These are phyloP conservation scores for Seladonia tumulorum DNA, from an alignment of 2,888 invertebrate species.

Conservation along the genomic window DNA sequence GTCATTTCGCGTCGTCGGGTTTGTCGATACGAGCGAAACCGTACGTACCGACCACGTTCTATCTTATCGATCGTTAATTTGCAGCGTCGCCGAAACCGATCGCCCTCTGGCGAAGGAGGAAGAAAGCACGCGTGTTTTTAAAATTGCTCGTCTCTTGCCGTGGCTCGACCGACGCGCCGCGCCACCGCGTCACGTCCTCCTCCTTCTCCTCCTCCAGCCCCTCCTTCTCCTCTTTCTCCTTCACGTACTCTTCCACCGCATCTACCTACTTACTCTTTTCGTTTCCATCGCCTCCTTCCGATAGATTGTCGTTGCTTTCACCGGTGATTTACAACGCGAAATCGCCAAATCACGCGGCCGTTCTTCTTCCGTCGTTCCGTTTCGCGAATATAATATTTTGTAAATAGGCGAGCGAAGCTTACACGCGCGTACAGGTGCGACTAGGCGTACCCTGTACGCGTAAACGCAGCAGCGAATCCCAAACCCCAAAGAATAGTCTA, in stretches of 20 bases:
- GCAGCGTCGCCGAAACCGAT: neutral
- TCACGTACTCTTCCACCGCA: neutral
- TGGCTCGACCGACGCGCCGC: neutral
- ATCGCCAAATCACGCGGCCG: neutral
- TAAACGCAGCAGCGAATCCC: constrained; percentile 31
- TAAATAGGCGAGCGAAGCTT: constrained; percentile 6
- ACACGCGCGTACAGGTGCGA: neutral
- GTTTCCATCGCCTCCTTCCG: neutral
- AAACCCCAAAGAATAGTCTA: constrained; percentile 56
- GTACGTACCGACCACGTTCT: constrained; percentile 15
- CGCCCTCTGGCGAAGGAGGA: constrained; percentile 18
- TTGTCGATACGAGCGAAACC: too few relatives aligned
- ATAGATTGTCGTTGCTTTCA: neutral
- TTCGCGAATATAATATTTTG: neutral
- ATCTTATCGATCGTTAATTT: neutral
- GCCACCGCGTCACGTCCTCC: neutral
- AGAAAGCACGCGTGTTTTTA: neutral
- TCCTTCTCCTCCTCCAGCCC: neutral
- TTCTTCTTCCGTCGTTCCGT: neutral
- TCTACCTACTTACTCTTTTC: neutral
- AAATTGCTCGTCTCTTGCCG: neutral
- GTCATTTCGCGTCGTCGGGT: neutral
- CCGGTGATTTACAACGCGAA: neutral
- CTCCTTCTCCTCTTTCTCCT: neutral
- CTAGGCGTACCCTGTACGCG: neutral